Evolutionary conservation across 2,113 vertebrate species (phyloP).

Genomic region (Dinomys branickii): DNA sequence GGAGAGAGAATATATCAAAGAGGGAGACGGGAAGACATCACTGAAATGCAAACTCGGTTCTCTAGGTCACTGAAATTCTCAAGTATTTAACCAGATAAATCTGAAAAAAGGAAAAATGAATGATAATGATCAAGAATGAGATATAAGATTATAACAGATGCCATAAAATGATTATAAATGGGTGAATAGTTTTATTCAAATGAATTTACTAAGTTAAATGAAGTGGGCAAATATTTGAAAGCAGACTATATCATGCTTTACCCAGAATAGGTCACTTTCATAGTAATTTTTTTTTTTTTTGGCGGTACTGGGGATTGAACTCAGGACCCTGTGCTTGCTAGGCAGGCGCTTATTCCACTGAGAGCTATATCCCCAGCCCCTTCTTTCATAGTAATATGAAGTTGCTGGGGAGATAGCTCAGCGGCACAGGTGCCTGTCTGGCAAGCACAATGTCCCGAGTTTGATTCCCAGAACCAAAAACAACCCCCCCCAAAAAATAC

Average conservation of each 20-base stretch:
- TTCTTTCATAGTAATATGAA: too few species aligned
- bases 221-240: not conserved
- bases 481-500: too few species aligned
- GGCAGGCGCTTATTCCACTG: too few species aligned
- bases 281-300: too few species aligned
- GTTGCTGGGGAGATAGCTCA: too few species aligned
- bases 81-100: not conserved
- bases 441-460: too few species aligned
- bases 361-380: too few species aligned
- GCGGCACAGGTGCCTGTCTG: too few species aligned
- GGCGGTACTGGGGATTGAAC: too few species aligned
- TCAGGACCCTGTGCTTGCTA: too few species aligned
- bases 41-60: not conserved
- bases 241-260: not conserved
- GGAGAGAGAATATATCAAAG: not conserved
- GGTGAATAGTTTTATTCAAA: not conserved
- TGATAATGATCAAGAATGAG: not conserved
- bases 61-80: not conserved
- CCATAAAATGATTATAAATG: not conserved
- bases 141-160: not conserved
- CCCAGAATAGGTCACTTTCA: not conserved
- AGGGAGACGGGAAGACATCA: not conserved
- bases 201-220: not conserved
- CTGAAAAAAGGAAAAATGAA: not conserved
- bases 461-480: too few species aligned